These are phyloP conservation scores for Cantharis flavilabris DNA, from an alignment of 2,888 invertebrate species.

Conservation along the genomic window DNA sequence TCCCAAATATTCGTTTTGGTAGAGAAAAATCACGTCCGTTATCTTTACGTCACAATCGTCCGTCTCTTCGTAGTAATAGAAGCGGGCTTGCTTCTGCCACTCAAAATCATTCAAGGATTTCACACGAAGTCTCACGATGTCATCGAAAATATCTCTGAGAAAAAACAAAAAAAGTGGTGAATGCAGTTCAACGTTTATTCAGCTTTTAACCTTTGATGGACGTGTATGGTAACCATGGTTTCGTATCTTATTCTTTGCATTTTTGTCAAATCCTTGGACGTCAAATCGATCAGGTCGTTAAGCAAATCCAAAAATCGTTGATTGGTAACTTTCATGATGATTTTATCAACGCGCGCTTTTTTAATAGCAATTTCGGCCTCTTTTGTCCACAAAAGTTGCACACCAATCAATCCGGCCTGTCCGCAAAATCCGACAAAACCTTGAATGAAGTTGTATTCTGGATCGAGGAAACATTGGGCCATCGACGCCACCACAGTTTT, in stretches of 20 bases:
- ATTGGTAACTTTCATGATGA: conserved; percentile 81
- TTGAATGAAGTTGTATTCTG: conserved; percentile 75
- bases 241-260: conserved; percentile 80
- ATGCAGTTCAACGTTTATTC: no score
- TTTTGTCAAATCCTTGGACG: conserved; percentile 75
- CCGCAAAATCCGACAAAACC: conserved; percentile 76
- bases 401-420: conserved; percentile 82
- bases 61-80: conserved; percentile 79
- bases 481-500: conserved; percentile 73
- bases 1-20: conserved; percentile 88
- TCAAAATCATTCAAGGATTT: conserved; percentile 76
- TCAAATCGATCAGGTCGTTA: conserved; percentile 81
- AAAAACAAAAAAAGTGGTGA: background rate
- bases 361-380: conserved; percentile 80
- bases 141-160: conserved; percentile 81
- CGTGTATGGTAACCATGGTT: conserved; percentile 90
- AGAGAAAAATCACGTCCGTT: conserved; percentile 83
- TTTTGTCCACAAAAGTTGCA: conserved; percentile 86
- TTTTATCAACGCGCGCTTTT: conserved; percentile 70
- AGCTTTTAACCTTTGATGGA: conserved; percentile 69
- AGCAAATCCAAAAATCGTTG: conserved; percentile 77
- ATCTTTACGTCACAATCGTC: conserved; percentile 78
- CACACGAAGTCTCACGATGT: conserved; percentile 71
- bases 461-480: conserved; percentile 67
- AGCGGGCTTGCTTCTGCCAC: conserved; percentile 88